Evolutionary conservation across 2,113 vertebrate species (phyloP).

Genomic region (Stomatorhinus ivindoensis): DNA sequence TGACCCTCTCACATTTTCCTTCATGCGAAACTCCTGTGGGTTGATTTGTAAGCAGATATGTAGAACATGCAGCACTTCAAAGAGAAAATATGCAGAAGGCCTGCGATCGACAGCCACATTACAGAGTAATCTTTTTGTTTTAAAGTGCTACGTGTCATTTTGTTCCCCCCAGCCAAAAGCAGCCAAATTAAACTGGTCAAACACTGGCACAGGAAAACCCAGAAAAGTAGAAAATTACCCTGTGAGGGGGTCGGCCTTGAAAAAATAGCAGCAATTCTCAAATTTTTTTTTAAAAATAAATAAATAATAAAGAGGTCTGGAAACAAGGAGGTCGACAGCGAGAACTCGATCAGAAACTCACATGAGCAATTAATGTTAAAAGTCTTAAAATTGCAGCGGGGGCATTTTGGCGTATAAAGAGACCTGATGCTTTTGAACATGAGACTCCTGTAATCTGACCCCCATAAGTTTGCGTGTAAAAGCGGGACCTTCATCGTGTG

Average conservation of each 20-base stretch:
- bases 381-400: conserved; percentile 50
- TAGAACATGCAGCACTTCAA: not conserved
- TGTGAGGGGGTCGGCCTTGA: conserved; percentile 17
- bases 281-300: too few species aligned
- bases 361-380: conserved; percentile 37
- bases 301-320: conserved; percentile 19
- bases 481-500: conserved; percentile 44
- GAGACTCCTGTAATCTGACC: conserved; percentile 58
- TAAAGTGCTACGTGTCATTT: conserved; percentile 21
- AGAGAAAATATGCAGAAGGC: not conserved
- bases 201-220: conserved; percentile 31
- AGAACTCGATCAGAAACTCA: conserved; percentile 25
- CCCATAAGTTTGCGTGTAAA: conserved; percentile 41
- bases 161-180: conserved; percentile 22
- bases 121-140: conserved; percentile 23
- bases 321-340: conserved; percentile 24
- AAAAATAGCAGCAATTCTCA: conserved; percentile 30
- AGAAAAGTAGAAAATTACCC: conserved; percentile 36
- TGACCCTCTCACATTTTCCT: not conserved
- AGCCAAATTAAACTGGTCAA: conserved; percentile 36
- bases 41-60: not conserved
- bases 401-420: conserved; percentile 48
- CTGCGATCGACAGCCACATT: conserved; percentile 14
- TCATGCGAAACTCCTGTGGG: not conserved
- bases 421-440: conserved; percentile 55